Evolutionary conservation across 2,888 invertebrate species (phyloP).

Genomic region (Silvanus unidentatus): DNA sequence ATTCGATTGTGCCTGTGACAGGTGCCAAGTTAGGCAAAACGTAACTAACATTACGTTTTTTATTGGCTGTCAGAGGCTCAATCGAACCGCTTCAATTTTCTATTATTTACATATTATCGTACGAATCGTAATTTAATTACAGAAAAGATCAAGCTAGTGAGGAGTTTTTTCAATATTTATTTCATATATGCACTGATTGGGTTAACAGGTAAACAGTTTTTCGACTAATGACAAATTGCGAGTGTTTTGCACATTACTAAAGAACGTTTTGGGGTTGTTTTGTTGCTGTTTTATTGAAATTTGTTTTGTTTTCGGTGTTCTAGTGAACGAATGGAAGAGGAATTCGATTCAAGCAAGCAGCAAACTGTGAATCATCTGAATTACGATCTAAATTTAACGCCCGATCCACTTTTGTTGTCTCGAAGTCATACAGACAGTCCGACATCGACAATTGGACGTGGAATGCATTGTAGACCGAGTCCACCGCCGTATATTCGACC

Average conservation of each 20-base stretch:
- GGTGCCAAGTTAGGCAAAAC: too few relatives aligned
- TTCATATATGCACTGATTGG: constrained; percentile 64
- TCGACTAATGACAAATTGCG: background rate
- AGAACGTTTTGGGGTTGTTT: too few relatives aligned
- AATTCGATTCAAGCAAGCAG: background rate
- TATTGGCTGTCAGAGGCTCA: too few relatives aligned
- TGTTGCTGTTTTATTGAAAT: too few relatives aligned
- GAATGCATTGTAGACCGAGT: constrained; percentile 50
- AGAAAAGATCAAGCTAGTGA: constrained; percentile 62
- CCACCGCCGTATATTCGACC: constrained; percentile 56
- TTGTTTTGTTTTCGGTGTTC: too few relatives aligned
- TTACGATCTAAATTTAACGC: constrained; percentile 22
- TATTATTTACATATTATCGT: too few relatives aligned
- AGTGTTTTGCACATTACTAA: constrained; percentile 1
- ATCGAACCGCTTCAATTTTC: too few relatives aligned
- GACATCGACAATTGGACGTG: constrained; percentile 39
- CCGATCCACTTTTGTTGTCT: constrained; percentile 33
- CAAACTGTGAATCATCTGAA: background rate
- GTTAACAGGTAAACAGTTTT: background rate
- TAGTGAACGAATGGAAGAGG: background rate
- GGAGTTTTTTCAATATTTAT: constrained; percentile 62
- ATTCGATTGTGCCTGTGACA: too few relatives aligned
- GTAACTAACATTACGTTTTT: too few relatives aligned
- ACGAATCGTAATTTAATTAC: constrained; percentile 46
- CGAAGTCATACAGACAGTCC: constrained; percentile 41